Evolutionary conservation across 2,113 vertebrate genomes (phyloP).

Genomic region (Crocuta crocuta): DNA sequence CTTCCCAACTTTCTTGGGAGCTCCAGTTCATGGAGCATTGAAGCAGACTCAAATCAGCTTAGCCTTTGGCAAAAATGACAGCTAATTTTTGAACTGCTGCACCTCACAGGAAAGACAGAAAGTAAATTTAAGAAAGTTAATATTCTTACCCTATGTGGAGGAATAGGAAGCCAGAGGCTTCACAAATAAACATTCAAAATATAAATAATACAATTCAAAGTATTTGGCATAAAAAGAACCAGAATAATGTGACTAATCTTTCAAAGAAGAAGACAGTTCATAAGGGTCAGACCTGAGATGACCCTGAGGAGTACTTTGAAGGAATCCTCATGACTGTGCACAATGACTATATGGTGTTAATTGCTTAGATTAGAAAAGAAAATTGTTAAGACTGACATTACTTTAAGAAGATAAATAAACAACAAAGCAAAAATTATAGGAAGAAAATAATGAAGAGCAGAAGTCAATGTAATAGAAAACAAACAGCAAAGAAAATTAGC

Average conservation of each 20-base stretch:
- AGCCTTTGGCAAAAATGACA: not conserved
- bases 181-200: not conserved
- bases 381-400: not conserved
- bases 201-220: not conserved
- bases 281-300: not conserved
- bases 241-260: not conserved
- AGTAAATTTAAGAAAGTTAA: not conserved
- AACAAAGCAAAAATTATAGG: not conserved
- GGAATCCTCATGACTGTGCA: not conserved
- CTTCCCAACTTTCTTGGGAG: not conserved
- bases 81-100: not conserved
- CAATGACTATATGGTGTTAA: not conserved
- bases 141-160: not conserved
- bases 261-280: not conserved
- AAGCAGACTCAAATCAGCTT: not conserved
- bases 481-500: not conserved
- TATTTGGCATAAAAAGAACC: not conserved
- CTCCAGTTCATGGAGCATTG: not conserved
- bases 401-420: not conserved
- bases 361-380: not conserved
- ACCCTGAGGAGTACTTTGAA: not conserved
- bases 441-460: not conserved
- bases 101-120: not conserved
- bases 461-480: not conserved
- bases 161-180: not conserved